These are phyloP conservation scores for Aradus depressus DNA, from an alignment of 2,888 invertebrate genomes.

Conservation along the genomic window DNA sequence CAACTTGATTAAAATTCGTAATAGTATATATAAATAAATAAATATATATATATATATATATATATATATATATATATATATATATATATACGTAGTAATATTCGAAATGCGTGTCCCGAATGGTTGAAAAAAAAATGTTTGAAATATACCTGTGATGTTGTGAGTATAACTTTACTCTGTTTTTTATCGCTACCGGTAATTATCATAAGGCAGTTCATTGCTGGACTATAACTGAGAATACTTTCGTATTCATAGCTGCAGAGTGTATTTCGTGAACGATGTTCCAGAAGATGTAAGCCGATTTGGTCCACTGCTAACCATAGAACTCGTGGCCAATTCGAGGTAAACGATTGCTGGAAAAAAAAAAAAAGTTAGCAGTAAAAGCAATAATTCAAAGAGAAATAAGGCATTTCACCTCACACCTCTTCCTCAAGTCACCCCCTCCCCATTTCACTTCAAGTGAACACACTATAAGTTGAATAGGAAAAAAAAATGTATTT, in stretches of 20 bases:
- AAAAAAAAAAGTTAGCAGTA: constrained; percentile 18
- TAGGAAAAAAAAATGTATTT: no score
- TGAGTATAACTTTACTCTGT: constrained; percentile 86
- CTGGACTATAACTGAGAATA: constrained; percentile 83
- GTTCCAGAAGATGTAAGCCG: constrained; percentile 81
- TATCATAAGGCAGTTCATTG: constrained; percentile 83
- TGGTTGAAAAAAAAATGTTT: background rate
- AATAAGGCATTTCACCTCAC: no score
- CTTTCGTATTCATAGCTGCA: constrained; percentile 85
- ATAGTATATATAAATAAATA: background rate
- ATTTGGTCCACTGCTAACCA: constrained; percentile 90
- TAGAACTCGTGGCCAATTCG: constrained; percentile 85
- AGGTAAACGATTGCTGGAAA: constrained; percentile 83
- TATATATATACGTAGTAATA: background rate
- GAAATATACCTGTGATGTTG: constrained; percentile 62
- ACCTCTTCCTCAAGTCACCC: no score
- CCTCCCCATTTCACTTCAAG: no score
- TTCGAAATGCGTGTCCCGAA: background rate
- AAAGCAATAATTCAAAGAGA: no score
- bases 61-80: background rate
- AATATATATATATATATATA: background rate
- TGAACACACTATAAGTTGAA: no score
- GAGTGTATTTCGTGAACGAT: constrained; percentile 73
- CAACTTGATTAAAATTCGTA: no score
- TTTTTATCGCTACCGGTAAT: constrained; percentile 83